phyloP scores from a whole-genome alignment of 2,888 invertebrate genomes.

The Gerris lacustris region DNA sequence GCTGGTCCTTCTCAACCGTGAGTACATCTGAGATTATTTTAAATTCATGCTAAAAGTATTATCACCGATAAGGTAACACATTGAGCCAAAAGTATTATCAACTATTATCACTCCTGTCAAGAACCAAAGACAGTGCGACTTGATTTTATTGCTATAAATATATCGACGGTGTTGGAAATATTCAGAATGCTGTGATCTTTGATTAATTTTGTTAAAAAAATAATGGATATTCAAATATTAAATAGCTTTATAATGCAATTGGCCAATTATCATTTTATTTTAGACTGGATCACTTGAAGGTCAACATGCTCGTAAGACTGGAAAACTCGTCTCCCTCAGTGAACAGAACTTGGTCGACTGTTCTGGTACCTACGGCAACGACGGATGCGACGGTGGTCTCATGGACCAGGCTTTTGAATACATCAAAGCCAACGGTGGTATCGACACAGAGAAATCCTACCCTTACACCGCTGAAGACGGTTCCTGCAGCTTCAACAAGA shows the following conservation, averaged over 20 bases:
- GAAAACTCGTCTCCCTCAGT: slow-evolving; percentile 41
- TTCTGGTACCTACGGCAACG: slow-evolving; percentile 40
- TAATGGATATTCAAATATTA: no score
- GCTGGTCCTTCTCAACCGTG: slow-evolving; percentile 81
- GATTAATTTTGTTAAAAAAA: no score
- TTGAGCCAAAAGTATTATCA: not conserved
- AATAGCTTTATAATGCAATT: no score
- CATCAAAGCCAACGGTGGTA: slow-evolving; percentile 42
- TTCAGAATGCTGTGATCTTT: no score
- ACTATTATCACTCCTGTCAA: no score
- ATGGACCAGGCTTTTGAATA: slow-evolving; percentile 44
- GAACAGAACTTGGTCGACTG: slow-evolving; percentile 48
- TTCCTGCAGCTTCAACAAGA: slow-evolving; percentile 46
- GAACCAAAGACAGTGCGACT: no score
- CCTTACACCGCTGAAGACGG: slow-evolving; percentile 37
- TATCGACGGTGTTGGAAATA: no score
- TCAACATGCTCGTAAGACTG: slow-evolving; percentile 41
- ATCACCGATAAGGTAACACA: no score
- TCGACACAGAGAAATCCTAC: slow-evolving; percentile 45
- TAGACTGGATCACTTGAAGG: slow-evolving; percentile 48
- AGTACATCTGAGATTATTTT: slow-evolving; percentile 37
- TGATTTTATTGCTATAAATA: no score
- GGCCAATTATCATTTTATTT: slow-evolving; percentile 16
- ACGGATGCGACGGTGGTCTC: slow-evolving; percentile 44
- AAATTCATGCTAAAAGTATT: not conserved